Evolutionary conservation across 2,113 vertebrate genomes (phyloP), one percentile per base, ranked within the genome.

Genomic region (Phrynosoma blainvillii): DNA sequence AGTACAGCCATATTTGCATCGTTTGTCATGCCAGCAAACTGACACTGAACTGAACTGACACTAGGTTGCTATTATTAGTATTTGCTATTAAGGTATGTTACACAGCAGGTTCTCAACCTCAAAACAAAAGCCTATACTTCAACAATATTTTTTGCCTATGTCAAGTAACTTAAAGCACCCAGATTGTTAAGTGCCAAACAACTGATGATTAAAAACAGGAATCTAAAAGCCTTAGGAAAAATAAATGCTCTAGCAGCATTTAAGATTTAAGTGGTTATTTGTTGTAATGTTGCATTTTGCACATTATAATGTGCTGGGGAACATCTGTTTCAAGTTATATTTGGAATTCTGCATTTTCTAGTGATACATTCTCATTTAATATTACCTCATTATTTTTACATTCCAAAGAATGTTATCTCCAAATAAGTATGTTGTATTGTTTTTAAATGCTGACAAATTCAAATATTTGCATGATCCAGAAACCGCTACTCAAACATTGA

Each of bases 401-500:
- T 90, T 89, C n/a, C 89, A 71, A 90, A 90, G 11, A 87, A 73
- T 83, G 62, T 85, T 59, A 30, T 90, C 88, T 91, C 79, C 62
- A 74, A 91, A 62, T 9, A 52, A 90, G 91, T 18, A 84, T 10
- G 36, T 1, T 40, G 75, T 90, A 92, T 78, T 82, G 47, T 5
- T 47, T 65, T 92, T 65, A 86, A 75, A 85, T 91, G 77, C 47
- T 81, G 80, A 88, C 78, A 94, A 90, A 88, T 76, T 82, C 88
- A 85, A 90, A 91, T 87, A 87, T 82, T 68, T 80, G 27, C 4
- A 84, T 54, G 85, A 78, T 21, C 75, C n/a, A 13, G 56, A 88
- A 91, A 87, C 80, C 82, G 87, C 32, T 77, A 77, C 10, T 77
- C 71, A 89, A 92, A 93, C 18, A 88, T 59, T 27, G 13, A 78